These are phyloP conservation scores for Saccostrea cuccullata DNA, from an alignment of 1,140 invertebrate genomes.

Conservation along the genomic window DNA sequence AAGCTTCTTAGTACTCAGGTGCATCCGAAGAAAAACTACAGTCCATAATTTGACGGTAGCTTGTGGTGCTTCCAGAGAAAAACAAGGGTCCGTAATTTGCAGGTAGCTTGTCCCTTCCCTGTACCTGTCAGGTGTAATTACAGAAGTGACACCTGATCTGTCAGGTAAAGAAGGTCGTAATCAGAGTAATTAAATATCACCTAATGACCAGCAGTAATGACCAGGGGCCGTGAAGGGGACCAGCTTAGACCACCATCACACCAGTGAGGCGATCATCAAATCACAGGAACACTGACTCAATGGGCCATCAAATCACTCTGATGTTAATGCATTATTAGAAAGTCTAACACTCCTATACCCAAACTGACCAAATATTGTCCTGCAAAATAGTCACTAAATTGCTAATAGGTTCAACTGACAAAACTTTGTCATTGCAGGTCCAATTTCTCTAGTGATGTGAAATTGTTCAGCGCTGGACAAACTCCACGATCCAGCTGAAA, in stretches of 20 bases:
- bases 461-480: neutral
- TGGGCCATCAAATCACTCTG: neutral
- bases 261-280: neutral
- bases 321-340: neutral
- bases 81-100: neutral
- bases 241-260: neutral
- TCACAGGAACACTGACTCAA: neutral
- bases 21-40: neutral
- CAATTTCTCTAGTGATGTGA: neutral
- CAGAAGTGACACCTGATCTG: constrained; percentile 4
- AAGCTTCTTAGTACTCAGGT: neutral
- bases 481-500: neutral
- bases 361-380: neutral
- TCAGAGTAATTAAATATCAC: constrained; percentile 7
- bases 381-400: neutral
- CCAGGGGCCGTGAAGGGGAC: neutral
- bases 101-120: neutral
- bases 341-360: neutral
- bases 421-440: neutral
- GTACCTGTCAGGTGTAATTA: constrained; percentile 9
- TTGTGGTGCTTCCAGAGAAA: neutral
- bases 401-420: neutral
- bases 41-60: neutral
- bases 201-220: neutral
- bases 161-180: constrained; percentile 24